Percentiles rank a stretch among this genome's conserved stretches.
Evolutionary conservation across 2,113 vertebrate species (phyloP).

Genomic region (Poecilia latipinna): DNA sequence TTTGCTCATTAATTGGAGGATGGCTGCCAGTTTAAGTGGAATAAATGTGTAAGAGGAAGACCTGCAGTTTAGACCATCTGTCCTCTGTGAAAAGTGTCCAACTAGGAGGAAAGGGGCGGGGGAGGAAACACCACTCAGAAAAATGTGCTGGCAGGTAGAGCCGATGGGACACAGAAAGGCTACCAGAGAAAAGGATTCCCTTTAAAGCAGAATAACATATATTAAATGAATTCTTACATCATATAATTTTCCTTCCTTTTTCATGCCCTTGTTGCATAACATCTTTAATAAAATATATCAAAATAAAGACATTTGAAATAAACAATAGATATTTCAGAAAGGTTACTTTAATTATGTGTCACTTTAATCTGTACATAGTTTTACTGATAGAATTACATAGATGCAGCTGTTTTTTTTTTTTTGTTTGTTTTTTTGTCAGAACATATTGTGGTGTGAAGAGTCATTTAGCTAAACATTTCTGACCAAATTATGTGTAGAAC

Average conservation of each 20-base stretch:
- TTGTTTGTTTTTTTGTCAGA: no score
- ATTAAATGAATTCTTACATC: background rate
- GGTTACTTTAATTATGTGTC: no score
- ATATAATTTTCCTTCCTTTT: background rate
- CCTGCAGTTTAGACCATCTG: constrained; percentile 69
- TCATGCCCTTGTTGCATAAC: background rate
- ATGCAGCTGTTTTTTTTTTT: no score
- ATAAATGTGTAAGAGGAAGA: constrained; percentile 40
- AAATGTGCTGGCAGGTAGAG: constrained; percentile 16
- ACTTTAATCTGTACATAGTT: no score
- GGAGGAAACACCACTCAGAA: background rate
- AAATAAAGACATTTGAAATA: background rate
- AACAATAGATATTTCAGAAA: background rate
- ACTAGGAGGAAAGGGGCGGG: background rate
- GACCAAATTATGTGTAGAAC: no score
- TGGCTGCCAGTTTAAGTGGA: background rate
- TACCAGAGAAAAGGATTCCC: background rate
- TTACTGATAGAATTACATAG: no score
- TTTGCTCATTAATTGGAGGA: background rate
- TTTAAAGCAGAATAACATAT: background rate
- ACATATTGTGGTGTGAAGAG: no score
- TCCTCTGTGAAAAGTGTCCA: constrained; percentile 30
- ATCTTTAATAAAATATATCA: background rate
- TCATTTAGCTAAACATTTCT: no score
- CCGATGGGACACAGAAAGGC: constrained; percentile 8